A percentile compares a stretch with the other conserved stretches of the same genome.
phyloP scores from a whole-genome alignment of 2,113 vertebrate genomes.

The Poeciliopsis occidentalis region DNA sequence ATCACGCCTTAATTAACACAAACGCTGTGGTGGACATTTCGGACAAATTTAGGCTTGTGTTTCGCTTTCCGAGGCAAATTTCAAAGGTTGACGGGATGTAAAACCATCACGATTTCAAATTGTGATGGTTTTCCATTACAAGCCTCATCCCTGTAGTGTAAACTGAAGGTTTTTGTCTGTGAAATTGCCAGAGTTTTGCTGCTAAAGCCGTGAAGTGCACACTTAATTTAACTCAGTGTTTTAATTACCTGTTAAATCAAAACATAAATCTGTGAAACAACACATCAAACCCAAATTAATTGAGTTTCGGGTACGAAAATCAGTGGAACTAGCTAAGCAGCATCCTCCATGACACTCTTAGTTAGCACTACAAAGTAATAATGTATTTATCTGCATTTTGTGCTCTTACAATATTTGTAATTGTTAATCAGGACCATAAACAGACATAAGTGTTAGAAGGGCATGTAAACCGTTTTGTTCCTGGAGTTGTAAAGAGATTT shows the following conservation, averaged over 20 bases:
- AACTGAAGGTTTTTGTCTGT: not conserved
- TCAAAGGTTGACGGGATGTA: not conserved
- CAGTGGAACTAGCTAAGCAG: no score
- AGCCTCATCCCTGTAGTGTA: not conserved
- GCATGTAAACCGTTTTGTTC: no score
- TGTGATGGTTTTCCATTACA: not conserved
- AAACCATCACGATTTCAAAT: not conserved
- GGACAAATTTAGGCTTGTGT: not conserved
- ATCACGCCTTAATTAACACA: not conserved
- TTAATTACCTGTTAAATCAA: not conserved
- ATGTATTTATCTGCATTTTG: not conserved
- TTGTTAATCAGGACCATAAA: no score
- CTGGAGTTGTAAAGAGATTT: no score
- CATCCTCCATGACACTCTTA: no score
- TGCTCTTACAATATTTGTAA: not conserved
- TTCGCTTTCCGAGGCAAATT: not conserved
- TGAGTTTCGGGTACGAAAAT: no score
- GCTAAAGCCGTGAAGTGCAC: no score
- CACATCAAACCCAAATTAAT: not conserved
- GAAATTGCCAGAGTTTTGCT: no score
- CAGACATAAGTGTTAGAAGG: no score
- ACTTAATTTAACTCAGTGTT: not conserved
- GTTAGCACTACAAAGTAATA: not conserved
- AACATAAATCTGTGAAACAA: not conserved
- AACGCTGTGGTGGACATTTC: not conserved